Conservation (phyloP, 2,797 vertebrate species). For the Falco biarmicus region DNA sequence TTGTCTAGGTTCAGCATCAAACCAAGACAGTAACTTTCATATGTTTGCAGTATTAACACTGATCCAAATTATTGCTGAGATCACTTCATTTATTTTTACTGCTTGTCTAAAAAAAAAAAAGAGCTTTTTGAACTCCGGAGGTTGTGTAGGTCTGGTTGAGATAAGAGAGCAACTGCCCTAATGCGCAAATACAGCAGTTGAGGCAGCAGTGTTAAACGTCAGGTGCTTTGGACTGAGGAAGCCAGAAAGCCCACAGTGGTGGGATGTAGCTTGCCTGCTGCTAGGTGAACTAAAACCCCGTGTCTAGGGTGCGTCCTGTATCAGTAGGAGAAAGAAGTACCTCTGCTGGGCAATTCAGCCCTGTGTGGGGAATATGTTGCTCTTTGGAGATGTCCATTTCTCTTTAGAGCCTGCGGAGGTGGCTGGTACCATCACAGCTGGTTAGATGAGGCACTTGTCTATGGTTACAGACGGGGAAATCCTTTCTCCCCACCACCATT, state of each 20-base stretch:
- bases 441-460: not conserved
- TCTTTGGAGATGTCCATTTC: not conserved
- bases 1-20: not conserved
- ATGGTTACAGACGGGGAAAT: not conserved
- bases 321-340: not conserved
- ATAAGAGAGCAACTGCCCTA: not conserved
- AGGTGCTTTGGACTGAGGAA: not conserved
- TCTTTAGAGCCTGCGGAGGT: not conserved
- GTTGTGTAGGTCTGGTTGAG: not conserved
- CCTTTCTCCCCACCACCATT: not conserved
- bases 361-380: not conserved
- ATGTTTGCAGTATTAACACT: not conserved
- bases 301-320: not conserved
- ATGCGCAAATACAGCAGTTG: not conserved
- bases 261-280: not conserved
- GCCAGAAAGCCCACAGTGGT: not conserved
- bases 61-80: not conserved
- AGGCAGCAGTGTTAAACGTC: not conserved
- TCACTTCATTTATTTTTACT: not conserved
- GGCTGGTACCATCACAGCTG: not conserved
- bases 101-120: not conserved
- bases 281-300: not conserved
- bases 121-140: not conserved
- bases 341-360: not conserved
- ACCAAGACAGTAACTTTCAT: not conserved